Percentiles rank a stretch among this genome's conserved stretches.
Conservation (phyloP, 2,113 vertebrate species). For the Nibea albiflora region DNA sequence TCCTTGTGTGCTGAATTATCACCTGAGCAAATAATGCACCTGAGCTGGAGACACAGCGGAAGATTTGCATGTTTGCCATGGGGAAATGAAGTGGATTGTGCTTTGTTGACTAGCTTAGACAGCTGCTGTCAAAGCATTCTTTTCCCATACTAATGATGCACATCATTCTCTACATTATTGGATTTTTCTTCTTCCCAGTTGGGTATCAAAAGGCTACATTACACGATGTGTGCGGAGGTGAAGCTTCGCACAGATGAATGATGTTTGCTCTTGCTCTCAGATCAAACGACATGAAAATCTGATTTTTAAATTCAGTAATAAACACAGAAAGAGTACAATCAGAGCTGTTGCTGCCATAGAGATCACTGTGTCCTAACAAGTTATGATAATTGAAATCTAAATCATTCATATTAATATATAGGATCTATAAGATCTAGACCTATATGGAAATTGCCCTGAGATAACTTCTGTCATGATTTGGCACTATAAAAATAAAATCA, state of each 20-base stretch:
- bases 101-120: slow-evolving; percentile 61
- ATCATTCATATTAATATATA: no score
- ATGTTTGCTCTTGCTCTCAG: not conserved
- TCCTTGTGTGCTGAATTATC: slow-evolving; percentile 73
- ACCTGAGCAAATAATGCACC: slow-evolving; percentile 76
- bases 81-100: slow-evolving; percentile 71
- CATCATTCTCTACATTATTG: slow-evolving; percentile 53
- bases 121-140: slow-evolving; percentile 62
- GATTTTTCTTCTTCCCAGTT: slow-evolving; percentile 11
- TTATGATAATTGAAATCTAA: no score
- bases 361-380: not conserved
- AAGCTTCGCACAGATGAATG: not conserved
- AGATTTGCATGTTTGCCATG: slow-evolving; percentile 80
- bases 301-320: not conserved
- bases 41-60: slow-evolving; percentile 67
- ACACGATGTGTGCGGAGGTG: not conserved
- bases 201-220: slow-evolving; percentile 28
- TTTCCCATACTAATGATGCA: slow-evolving; percentile 57
- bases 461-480: no score
- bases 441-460: no score
- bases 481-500: no score
- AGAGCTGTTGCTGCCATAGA: not conserved
- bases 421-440: no score
- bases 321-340: not conserved
- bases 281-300: not conserved